Percentiles rank a stretch among this genome's conserved stretches.
Conservation (phyloP, 2,888 invertebrate genomes). For the Nomada ruficornis region DNA sequence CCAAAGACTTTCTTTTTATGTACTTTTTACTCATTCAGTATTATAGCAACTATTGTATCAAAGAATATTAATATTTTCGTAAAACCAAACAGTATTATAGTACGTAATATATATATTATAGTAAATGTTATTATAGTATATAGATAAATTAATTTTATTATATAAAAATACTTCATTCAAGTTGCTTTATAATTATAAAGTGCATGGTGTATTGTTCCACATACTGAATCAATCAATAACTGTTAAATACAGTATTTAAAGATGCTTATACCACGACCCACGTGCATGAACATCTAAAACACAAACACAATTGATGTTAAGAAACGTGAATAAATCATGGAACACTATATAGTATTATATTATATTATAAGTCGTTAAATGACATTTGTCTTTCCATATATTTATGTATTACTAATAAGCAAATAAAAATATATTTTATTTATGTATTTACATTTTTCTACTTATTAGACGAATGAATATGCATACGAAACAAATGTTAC, state of each 20-base stretch:
- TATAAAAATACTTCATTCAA: slow-evolving; percentile 26
- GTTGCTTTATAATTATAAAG: slow-evolving; percentile 46
- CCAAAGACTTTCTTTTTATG: neutral
- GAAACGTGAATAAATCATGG: slow-evolving; percentile 17
- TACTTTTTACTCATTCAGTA: slow-evolving; percentile 1
- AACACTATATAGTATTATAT: slow-evolving; percentile 22
- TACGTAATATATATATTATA: neutral
- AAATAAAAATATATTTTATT: slow-evolving; percentile 31
- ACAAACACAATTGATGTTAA: slow-evolving; percentile 34
- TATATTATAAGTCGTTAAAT: slow-evolving; percentile 53
- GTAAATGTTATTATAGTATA: slow-evolving; percentile 17
- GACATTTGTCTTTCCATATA: slow-evolving; percentile 59
- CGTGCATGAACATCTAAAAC: slow-evolving; percentile 22
- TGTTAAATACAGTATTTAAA: slow-evolving; percentile 27
- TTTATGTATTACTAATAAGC: slow-evolving; percentile 70
- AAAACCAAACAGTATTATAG: slow-evolving; percentile 37
- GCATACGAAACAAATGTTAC: neutral
- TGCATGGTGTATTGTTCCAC: slow-evolving; percentile 49
- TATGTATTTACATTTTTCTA: slow-evolving; percentile 9
- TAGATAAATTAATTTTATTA: slow-evolving; percentile 42
- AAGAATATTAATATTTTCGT: slow-evolving; percentile 55
- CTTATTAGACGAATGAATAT: neutral
- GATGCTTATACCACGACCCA: slow-evolving; percentile 12
- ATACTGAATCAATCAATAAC: slow-evolving; percentile 27
- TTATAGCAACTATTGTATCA: slow-evolving; percentile 53